phyloP scores from a whole-genome alignment of 2,888 invertebrate genomes.

The Caenorhabditis parvicauda region DNA sequence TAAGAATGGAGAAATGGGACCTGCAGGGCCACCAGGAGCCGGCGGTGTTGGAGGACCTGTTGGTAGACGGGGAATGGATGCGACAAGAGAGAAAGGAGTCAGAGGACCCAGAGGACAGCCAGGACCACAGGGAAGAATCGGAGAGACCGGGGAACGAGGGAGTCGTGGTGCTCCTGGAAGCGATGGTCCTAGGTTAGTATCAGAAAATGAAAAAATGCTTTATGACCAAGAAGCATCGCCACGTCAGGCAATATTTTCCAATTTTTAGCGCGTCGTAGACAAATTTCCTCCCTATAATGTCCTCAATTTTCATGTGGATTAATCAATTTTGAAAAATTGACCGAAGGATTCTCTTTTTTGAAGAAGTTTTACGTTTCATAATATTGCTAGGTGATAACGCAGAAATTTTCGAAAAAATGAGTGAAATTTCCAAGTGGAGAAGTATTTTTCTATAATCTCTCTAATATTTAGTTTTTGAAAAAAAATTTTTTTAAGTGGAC shows the following conservation, averaged over 20 bases:
- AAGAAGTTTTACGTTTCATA: too few species aligned
- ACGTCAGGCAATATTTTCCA: too few species aligned
- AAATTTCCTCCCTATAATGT: too few species aligned
- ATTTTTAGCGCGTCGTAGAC: not conserved
- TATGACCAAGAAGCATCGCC: not conserved
- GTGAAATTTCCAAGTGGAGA: too few species aligned
- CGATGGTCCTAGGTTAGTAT: slow-evolving; percentile 9
- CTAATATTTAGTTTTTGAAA: too few species aligned
- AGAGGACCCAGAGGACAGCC: slow-evolving; percentile 22
- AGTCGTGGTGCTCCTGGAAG: slow-evolving; percentile 19
- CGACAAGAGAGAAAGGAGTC: slow-evolving; percentile 24
- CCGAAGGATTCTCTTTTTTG: too few species aligned
- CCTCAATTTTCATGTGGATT: too few species aligned
- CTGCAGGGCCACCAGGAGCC: slow-evolving; percentile 24
- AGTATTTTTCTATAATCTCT: too few species aligned
- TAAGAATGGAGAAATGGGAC: slow-evolving; percentile 27
- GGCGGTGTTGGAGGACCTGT: slow-evolving; percentile 18
- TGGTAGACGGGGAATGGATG: slow-evolving; percentile 33
- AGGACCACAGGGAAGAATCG: slow-evolving; percentile 17
- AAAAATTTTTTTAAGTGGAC: slow-evolving; percentile 3
- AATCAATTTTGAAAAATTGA: too few species aligned
- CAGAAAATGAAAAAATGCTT: not conserved
- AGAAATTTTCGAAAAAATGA: too few species aligned
- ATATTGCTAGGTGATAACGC: too few species aligned
- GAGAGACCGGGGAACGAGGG: slow-evolving; percentile 24